Evolutionary conservation across 2,888 invertebrate species (phyloP).

Genomic region (Tenthredo notha): DNA sequence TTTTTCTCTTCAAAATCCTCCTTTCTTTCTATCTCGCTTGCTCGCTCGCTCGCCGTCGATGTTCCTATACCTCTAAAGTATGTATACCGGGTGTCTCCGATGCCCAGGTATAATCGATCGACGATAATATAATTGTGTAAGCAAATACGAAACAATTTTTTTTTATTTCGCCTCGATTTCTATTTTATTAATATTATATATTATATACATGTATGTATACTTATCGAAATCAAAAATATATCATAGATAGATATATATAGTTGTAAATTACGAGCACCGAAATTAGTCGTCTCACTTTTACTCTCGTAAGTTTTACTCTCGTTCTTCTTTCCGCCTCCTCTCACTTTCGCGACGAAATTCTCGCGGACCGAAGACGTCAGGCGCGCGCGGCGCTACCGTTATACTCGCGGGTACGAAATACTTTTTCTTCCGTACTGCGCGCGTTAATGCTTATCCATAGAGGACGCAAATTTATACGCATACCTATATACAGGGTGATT

Average conservation of each 20-base stretch:
- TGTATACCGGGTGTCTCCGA: conserved; percentile 1
- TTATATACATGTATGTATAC: no score
- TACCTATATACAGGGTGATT: no score
- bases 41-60: background rate
- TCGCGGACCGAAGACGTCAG: background rate
- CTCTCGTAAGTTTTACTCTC: conserved; percentile 15
- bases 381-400: conserved; percentile 20
- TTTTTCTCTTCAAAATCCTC: background rate
- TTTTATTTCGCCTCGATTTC: background rate
- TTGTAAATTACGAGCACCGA: background rate
- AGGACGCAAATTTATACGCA: no score
- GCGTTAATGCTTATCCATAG: background rate
- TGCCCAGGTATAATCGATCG: background rate
- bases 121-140: background rate
- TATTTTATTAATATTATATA: background rate
- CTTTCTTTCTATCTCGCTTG: background rate
- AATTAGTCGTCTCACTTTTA: conserved; percentile 19
- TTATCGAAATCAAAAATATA: no score
- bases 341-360: conserved; percentile 40
- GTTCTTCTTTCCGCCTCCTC: background rate
- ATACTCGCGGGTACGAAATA: background rate
- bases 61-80: conserved; percentile 1
- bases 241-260: no score
- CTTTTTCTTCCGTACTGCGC: background rate
- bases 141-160: background rate